phyloP scores from a whole-genome alignment of 1,140 invertebrate species.

The Drosophila watanabei region DNA sequence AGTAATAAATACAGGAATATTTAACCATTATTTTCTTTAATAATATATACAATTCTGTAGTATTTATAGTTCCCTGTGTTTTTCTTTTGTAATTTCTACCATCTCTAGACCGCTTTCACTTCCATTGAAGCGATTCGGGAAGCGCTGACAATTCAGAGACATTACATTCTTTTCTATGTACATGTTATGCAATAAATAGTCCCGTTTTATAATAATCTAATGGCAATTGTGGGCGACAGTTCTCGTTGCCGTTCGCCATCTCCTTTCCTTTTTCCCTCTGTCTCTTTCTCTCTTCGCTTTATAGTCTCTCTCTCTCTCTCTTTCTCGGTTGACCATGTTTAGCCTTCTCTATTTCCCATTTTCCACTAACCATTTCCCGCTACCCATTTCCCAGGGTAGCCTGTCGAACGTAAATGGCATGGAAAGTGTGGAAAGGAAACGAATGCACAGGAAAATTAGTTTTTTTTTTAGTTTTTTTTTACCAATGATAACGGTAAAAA shows the following conservation, averaged over 20 bases:
- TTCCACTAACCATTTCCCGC: neutral
- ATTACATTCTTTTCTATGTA: conserved; percentile 49
- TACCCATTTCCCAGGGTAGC: neutral
- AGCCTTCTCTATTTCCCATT: conserved; percentile 16
- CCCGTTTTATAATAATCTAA: conserved; percentile 81
- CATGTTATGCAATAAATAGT: conserved; percentile 79
- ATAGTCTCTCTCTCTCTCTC: neutral
- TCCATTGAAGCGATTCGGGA: conserved; percentile 35
- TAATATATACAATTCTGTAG: neutral
- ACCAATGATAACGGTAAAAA: neutral
- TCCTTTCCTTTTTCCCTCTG: neutral
- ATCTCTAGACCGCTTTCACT: conserved; percentile 11
- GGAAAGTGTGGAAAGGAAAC: conserved; percentile 24
- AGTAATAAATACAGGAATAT: no score
- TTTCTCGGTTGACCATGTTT: conserved; percentile 14
- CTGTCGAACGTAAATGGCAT: conserved; percentile 53
- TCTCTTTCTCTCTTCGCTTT: neutral
- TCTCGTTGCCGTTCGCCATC: conserved; percentile 32
- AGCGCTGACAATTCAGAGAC: conserved; percentile 48
- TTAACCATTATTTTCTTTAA: no score
- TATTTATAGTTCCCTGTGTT: neutral
- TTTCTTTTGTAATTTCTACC: neutral
- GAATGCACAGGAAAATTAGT: neutral
- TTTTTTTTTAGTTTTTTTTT: neutral
- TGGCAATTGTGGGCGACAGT: conserved; percentile 66